These are phyloP conservation scores for Sphaeramia orbicularis DNA, from an alignment of 2,797 vertebrate species.

Conservation along the genomic window DNA sequence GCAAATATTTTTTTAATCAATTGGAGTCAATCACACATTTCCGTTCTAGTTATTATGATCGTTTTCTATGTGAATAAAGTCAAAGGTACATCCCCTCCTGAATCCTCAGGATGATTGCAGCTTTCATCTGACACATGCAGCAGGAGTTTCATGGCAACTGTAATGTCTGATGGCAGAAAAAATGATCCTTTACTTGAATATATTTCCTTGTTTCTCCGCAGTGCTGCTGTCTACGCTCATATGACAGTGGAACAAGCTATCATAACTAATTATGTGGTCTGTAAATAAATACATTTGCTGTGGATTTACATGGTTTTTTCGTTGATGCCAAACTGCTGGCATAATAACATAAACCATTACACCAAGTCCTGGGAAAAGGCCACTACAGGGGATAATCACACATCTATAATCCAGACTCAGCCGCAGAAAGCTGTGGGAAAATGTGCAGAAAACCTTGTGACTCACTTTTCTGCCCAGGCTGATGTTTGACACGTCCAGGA, in stretches of 20 bases:
- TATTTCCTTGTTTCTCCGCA: not conserved
- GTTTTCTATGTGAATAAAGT: not conserved
- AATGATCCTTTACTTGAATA: not conserved
- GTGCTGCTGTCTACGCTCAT: slow-evolving; percentile 1
- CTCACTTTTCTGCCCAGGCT: slow-evolving; percentile 32
- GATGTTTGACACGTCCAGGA: slow-evolving; percentile 19
- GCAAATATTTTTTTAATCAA: no score
- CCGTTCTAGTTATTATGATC: no score
- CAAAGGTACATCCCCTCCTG: no score
- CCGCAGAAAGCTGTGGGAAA: slow-evolving; percentile 38
- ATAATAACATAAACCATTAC: slow-evolving; percentile 32
- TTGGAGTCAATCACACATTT: no score
- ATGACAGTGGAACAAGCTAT: not conserved
- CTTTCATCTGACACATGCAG: no score
- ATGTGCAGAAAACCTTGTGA: slow-evolving; percentile 48
- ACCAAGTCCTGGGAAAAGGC: slow-evolving; percentile 33
- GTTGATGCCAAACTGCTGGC: slow-evolving; percentile 6
- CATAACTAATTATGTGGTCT: slow-evolving; percentile 6
- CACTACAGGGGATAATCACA: slow-evolving; percentile 32
- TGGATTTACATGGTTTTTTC: not conserved
- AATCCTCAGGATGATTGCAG: no score
- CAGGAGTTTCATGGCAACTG: not conserved
- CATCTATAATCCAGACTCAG: slow-evolving; percentile 39
- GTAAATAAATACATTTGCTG: slow-evolving; percentile 22
- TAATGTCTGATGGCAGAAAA: not conserved